A percentile compares a stretch with the other conserved stretches of the same genome.
phyloP scores from a whole-genome alignment of 1,140 invertebrate species.

The Diorhabda sublineata region DNA sequence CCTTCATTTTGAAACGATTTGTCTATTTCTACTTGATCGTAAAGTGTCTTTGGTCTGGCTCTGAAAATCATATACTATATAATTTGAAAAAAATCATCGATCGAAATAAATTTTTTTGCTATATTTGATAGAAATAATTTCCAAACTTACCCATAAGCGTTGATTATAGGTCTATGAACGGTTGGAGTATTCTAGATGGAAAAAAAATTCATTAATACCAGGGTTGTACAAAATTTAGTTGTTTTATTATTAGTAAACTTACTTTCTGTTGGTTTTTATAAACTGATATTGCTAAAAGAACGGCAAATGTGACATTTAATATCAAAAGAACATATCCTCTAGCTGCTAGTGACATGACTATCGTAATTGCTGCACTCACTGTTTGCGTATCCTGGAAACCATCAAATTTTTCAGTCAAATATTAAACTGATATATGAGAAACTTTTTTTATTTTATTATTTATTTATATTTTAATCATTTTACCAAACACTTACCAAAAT shows the following conservation, averaged over 20 bases:
- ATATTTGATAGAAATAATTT: not conserved
- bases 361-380: constrained; percentile 1
- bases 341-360: constrained; percentile 28
- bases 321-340: constrained; percentile 29
- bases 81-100: too few relatives aligned
- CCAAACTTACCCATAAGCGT: too few relatives aligned
- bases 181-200: too few relatives aligned
- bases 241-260: not conserved
- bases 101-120: not conserved
- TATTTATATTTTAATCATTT: too few relatives aligned
- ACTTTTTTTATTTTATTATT: too few relatives aligned
- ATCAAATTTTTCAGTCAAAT: too few relatives aligned
- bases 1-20: not conserved
- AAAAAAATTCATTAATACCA: too few relatives aligned
- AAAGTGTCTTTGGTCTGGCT: constrained; percentile 6
- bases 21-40: constrained; percentile 14
- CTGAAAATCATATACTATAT: not conserved
- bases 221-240: too few relatives aligned
- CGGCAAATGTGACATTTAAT: constrained; percentile 24
- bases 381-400: not conserved
- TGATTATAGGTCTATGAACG: too few relatives aligned
- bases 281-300: constrained; percentile 15
- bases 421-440: too few relatives aligned
- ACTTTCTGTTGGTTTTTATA: constrained; percentile 11
- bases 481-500: too few relatives aligned